Percentiles rank a stretch among this genome's conserved stretches.
Conservation (phyloP, 2,888 invertebrate species). For the Noctua pronuba region DNA sequence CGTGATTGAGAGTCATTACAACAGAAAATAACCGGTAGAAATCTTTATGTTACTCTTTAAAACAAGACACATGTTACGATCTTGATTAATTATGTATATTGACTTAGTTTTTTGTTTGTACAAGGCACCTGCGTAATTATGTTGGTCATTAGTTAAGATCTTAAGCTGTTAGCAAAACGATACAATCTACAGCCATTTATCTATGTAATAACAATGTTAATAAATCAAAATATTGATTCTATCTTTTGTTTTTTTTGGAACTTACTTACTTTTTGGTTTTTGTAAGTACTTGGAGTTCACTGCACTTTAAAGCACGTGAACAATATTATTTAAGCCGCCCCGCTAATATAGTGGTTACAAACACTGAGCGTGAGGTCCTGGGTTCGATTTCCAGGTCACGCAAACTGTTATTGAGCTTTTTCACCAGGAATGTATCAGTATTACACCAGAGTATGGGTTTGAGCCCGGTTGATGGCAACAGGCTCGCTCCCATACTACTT, state of each 20-base stretch:
- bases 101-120: slow-evolving; percentile 51
- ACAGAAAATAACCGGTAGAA: slow-evolving; percentile 10
- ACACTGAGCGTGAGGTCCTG: not conserved
- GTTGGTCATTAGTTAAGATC: slow-evolving; percentile 37
- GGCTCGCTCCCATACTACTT: too few relatives aligned
- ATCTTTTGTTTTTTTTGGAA: not conserved
- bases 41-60: not conserved
- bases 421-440: not conserved
- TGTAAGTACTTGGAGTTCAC: slow-evolving; percentile 7
- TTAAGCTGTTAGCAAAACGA: slow-evolving; percentile 36
- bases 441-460: not conserved
- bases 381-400: not conserved
- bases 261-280: too few relatives aligned
- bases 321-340: not conserved
- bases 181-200: slow-evolving; percentile 46
- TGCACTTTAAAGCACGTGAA: not conserved
- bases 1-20: slow-evolving; percentile 23
- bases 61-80: slow-evolving; percentile 15
- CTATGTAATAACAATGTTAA: slow-evolving; percentile 29
- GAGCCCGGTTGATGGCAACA: too few relatives aligned
- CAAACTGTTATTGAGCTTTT: not conserved
- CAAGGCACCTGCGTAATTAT: slow-evolving; percentile 47
- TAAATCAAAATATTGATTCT: slow-evolving; percentile 44
- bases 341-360: not conserved
- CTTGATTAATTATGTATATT: slow-evolving; percentile 43